A percentile compares a stretch with the other conserved stretches of the same genome.
Evolutionary conservation across 2,888 invertebrate genomes (phyloP).

Genomic region (Cantharis flavilabris): DNA sequence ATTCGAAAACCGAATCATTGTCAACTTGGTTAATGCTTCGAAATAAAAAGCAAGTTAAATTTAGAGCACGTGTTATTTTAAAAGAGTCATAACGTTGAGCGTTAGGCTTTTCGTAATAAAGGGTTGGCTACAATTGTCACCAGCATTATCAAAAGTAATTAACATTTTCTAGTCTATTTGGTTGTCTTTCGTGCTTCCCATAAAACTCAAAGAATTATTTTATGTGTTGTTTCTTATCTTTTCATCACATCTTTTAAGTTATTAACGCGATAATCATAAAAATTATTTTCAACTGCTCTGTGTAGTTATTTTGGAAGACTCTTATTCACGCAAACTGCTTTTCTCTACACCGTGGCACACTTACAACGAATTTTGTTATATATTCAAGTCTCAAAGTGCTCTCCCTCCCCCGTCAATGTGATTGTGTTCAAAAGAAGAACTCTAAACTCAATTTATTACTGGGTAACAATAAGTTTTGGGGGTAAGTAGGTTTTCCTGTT

Average conservation of each 20-base stretch:
- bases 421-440: too few species aligned
- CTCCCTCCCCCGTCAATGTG: too few species aligned
- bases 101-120: conserved; percentile 7
- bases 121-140: conserved; percentile 11
- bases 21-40: background rate
- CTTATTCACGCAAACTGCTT: background rate
- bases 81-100: conserved; percentile 5
- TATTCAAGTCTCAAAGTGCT: too few species aligned
- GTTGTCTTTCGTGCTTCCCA: conserved; percentile 10
- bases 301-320: background rate
- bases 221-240: conserved; percentile 2
- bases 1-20: conserved; percentile 7
- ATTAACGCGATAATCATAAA: background rate
- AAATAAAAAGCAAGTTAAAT: conserved; percentile 9
- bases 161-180: conserved; percentile 8
- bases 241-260: background rate
- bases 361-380: too few species aligned
- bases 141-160: conserved; percentile 12
- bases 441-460: too few species aligned
- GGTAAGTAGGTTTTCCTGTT: too few species aligned
- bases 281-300: conserved; percentile 3
- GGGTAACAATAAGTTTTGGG: too few species aligned
- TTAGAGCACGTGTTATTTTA: conserved; percentile 14
- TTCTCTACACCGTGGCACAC: background rate
- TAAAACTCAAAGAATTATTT: conserved; percentile 14